phyloP scores from a whole-genome alignment of 2,797 vertebrate species.

The Eleutherodactylus coqui region DNA sequence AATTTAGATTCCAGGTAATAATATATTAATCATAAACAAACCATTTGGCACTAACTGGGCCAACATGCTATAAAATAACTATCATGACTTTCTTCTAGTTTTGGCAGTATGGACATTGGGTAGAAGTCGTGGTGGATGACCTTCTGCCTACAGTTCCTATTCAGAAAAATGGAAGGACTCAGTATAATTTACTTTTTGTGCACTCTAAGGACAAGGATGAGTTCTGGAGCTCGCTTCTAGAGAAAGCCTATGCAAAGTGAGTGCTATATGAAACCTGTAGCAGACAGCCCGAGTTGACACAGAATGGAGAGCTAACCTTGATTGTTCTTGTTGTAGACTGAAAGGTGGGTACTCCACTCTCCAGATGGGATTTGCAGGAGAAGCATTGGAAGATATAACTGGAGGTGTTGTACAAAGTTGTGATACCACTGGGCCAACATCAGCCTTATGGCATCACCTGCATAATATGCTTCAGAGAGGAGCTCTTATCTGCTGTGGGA shows the following conservation, averaged over 20 bases:
- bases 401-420: conserved; percentile 76
- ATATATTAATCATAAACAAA: conserved; percentile 22
- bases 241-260: conserved; percentile 85
- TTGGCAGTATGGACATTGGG: conserved; percentile 82
- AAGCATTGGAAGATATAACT: conserved; percentile 83
- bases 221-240: conserved; percentile 83
- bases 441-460: conserved; percentile 67
- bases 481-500: conserved; percentile 80
- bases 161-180: neutral
- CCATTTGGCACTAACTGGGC: too few relatives aligned
- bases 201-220: conserved; percentile 72
- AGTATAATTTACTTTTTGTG: conserved; percentile 73
- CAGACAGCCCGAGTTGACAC: neutral
- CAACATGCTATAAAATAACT: neutral
- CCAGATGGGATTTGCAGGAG: conserved; percentile 80
- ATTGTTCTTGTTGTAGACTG: conserved; percentile 68
- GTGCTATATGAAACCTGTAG: conserved; percentile 15
- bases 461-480: conserved; percentile 72
- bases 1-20: conserved; percentile 77
- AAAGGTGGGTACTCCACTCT: conserved; percentile 81
- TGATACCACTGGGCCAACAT: conserved; percentile 62
- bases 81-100: conserved; percentile 70
- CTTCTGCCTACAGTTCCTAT: conserved; percentile 71
- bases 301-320: neutral
- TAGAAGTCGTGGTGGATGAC: conserved; percentile 77